These are phyloP conservation scores for Lucilia sericata DNA, from an alignment of 1,140 invertebrate genomes.

Conservation along the genomic window DNA sequence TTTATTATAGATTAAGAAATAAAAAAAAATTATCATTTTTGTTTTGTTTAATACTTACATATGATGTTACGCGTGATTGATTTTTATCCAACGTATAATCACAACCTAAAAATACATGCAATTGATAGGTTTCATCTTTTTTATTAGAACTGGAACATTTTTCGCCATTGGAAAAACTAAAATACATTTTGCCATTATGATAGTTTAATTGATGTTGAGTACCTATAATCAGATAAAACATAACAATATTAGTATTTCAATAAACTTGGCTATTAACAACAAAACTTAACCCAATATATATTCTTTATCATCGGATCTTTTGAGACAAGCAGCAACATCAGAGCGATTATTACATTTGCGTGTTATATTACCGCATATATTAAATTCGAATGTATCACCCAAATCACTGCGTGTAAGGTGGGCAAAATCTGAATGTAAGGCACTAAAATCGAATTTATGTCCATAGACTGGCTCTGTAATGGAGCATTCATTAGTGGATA, in stretches of 20 bases:
- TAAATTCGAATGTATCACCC: slow-evolving; percentile 61
- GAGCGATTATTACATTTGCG: slow-evolving; percentile 56
- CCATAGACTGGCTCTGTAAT: slow-evolving; percentile 62
- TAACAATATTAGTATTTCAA: not conserved
- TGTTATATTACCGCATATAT: slow-evolving; percentile 59
- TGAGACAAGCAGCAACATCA: slow-evolving; percentile 61
- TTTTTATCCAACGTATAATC: slow-evolving; percentile 60
- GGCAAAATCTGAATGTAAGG: slow-evolving; percentile 58
- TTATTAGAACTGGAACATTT: slow-evolving; percentile 53
- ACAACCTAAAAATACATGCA: slow-evolving; percentile 57
- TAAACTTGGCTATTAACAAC: not conserved
- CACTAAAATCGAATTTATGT: slow-evolving; percentile 59
- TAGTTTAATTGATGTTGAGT: slow-evolving; percentile 59
- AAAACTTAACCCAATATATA: slow-evolving; percentile 58
- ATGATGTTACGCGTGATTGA: slow-evolving; percentile 54
- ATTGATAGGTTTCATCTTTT: slow-evolving; percentile 54
- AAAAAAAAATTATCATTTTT: too few relatives aligned
- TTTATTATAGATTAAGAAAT: too few relatives aligned
- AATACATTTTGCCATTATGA: slow-evolving; percentile 57
- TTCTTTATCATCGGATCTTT: slow-evolving; percentile 55
- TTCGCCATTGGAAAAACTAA: slow-evolving; percentile 56
- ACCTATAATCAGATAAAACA: slow-evolving; percentile 50
- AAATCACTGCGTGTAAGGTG: slow-evolving; percentile 50
- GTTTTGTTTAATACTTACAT: slow-evolving; percentile 51
- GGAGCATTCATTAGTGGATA: slow-evolving; percentile 54